phyloP scores from a whole-genome alignment of 1,140 invertebrate genomes.

The Globodera rostochiensis region DNA sequence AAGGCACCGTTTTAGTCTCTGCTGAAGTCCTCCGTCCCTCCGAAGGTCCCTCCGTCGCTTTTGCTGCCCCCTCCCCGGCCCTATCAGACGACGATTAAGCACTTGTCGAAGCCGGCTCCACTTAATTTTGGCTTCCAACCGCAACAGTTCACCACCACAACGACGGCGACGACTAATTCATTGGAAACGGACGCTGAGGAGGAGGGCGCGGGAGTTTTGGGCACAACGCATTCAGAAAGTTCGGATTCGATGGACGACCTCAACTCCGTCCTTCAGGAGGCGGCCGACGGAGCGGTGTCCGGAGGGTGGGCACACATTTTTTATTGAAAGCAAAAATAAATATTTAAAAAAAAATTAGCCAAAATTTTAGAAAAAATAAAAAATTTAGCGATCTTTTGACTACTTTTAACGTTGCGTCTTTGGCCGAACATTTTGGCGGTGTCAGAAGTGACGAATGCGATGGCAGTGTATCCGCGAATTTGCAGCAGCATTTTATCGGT shows the following conservation, averaged over 20 bases:
- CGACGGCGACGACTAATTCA: background rate
- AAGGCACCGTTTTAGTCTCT: background rate
- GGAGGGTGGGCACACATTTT: background rate
- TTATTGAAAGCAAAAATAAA: background rate
- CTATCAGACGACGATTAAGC: background rate
- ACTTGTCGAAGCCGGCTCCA: background rate
- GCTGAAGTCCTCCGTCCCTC: background rate
- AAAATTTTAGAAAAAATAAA: background rate
- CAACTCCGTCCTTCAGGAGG: constrained; percentile 16
- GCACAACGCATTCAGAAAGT: background rate
- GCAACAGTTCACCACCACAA: background rate
- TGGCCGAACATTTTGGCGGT: background rate
- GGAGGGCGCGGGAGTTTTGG: background rate
- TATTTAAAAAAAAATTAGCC: background rate
- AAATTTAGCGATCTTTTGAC: constrained; percentile 11
- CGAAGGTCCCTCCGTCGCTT: background rate
- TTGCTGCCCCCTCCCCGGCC: background rate
- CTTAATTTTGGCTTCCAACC: background rate
- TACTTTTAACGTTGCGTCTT: constrained; percentile 18
- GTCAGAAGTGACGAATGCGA: background rate
- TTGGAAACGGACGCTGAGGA: background rate
- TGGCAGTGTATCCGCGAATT: background rate
- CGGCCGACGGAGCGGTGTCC: background rate
- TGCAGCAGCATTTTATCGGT: constrained; percentile 7
- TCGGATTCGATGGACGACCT: constrained; percentile 11